Percentiles rank a stretch among this genome's conserved stretches.
Conservation (phyloP, 2,888 invertebrate genomes). For the Cephus pygmeus region DNA sequence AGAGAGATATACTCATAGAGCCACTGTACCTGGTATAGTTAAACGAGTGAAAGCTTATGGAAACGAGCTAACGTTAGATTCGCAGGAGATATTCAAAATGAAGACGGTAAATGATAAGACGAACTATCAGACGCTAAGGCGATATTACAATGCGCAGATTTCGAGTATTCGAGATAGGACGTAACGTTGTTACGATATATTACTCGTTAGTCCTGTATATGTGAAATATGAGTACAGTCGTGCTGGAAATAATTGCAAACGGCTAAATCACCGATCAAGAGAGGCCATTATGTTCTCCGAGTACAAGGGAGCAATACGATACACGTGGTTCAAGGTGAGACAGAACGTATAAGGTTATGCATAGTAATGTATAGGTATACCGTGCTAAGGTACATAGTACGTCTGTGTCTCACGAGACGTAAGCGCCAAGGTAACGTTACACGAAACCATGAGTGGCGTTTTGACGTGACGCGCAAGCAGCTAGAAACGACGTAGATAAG, state of each 20-base stretch:
- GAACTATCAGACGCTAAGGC: background rate
- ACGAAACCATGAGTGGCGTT: background rate
- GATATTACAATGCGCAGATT: background rate
- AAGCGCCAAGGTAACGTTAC: background rate
- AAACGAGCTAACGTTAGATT: background rate
- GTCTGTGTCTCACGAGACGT: background rate
- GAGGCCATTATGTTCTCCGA: background rate
- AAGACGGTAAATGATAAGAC: background rate
- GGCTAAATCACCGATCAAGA: background rate
- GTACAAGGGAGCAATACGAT: background rate
- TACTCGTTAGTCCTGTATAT: background rate
- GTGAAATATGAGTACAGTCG: background rate
- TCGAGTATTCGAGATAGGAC: background rate
- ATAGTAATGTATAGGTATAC: background rate
- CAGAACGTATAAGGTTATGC: background rate
- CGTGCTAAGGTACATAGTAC: background rate
- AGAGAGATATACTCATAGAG: no score
- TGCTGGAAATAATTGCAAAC: background rate
- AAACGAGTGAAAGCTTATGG: background rate
- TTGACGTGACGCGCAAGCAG: slow-evolving; percentile 14
- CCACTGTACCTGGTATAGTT: background rate
- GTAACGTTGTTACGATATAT: background rate
- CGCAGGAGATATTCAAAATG: background rate
- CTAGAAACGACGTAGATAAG: slow-evolving; percentile 22
- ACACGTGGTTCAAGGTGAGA: background rate